phyloP scores from a whole-genome alignment of 2,113 vertebrate genomes.

The Lophochroa leadbeateri region DNA sequence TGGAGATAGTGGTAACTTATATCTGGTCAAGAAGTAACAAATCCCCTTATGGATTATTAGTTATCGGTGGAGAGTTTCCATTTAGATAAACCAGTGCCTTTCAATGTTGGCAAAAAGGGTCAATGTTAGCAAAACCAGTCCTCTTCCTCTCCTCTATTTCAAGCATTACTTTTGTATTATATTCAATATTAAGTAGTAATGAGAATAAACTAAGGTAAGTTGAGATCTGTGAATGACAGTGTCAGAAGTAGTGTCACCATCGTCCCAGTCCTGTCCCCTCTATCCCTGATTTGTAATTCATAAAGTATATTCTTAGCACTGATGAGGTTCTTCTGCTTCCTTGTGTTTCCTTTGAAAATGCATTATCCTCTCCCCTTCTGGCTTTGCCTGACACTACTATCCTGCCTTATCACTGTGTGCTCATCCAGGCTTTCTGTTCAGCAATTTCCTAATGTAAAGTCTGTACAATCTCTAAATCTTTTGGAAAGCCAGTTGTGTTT shows the following conservation, averaged over 20 bases:
- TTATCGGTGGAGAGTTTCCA: conserved; percentile 45
- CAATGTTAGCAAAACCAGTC: background rate
- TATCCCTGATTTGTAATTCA: background rate
- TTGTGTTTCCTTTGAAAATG: background rate
- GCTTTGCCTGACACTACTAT: background rate
- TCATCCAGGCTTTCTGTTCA: background rate
- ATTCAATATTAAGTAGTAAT: background rate
- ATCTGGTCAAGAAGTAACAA: conserved; percentile 74
- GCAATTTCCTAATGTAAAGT: background rate
- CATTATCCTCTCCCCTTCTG: background rate
- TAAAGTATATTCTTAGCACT: background rate
- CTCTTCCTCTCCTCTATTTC: background rate
- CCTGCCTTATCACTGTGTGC: background rate
- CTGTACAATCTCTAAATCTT: background rate
- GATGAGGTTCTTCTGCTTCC: background rate
- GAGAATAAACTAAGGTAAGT: background rate
- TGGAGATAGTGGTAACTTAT: conserved; percentile 58
- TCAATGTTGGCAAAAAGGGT: background rate
- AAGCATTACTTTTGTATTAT: background rate
- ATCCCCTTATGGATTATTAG: conserved; percentile 73
- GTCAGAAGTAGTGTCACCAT: background rate
- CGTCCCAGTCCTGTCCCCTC: background rate
- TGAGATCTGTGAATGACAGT: background rate
- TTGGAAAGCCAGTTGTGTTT: background rate
- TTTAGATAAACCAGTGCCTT: background rate